Evolutionary conservation across 2,113 vertebrate species (phyloP).

Genomic region (Archilochus colubris): DNA sequence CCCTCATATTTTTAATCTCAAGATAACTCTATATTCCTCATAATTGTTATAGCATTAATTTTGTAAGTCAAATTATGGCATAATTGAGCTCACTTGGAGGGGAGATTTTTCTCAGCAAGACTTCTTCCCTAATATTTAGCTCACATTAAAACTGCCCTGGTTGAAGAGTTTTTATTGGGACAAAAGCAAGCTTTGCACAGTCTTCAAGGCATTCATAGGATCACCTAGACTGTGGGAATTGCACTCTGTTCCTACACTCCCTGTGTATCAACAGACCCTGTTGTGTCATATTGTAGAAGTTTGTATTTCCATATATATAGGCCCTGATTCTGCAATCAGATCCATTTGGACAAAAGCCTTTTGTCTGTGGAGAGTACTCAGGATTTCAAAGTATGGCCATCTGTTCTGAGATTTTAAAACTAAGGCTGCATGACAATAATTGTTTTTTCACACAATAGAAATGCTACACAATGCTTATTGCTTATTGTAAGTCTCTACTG

Average conservation of each 20-base stretch:
- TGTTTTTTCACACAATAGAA: not conserved
- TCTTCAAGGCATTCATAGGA: not conserved
- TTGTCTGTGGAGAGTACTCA: conserved; percentile 54
- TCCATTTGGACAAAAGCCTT: conserved; percentile 54
- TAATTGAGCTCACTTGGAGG: not conserved
- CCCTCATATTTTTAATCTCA: not conserved
- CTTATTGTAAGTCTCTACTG: not conserved
- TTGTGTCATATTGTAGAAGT: not conserved
- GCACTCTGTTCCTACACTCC: not conserved
- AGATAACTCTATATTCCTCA: not conserved
- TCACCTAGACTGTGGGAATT: not conserved
- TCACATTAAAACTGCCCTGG: not conserved
- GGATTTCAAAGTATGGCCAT: conserved; percentile 49
- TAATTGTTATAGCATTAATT: not conserved
- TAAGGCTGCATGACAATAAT: not conserved
- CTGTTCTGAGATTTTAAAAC: conserved; percentile 55
- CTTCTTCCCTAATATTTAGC: not conserved
- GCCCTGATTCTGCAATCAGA: conserved; percentile 40
- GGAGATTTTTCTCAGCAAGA: not conserved
- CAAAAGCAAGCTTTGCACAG: not conserved
- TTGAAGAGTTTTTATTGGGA: not conserved
- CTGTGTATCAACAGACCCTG: not conserved
- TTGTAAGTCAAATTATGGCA: not conserved
- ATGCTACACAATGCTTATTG: not conserved
- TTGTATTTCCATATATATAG: conserved; percentile 62